phyloP scores from a whole-genome alignment of 1,140 invertebrate species.

The Thaumatotibia leucotreta region DNA sequence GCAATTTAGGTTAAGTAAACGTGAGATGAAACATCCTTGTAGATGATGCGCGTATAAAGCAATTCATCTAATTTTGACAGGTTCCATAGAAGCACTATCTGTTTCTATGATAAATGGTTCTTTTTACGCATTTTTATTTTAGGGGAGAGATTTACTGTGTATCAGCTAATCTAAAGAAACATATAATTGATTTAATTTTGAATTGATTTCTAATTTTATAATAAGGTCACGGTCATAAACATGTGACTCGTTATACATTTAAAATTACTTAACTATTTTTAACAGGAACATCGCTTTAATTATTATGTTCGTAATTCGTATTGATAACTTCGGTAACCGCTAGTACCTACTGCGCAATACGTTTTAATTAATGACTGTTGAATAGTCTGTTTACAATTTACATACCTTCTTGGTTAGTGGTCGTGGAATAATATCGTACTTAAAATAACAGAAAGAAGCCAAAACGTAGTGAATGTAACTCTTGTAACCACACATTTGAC shows the following conservation, averaged over 20 bases:
- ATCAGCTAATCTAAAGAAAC: neutral
- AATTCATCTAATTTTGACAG: slow-evolving; percentile 1
- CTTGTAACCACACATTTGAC: no score
- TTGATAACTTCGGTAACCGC: neutral
- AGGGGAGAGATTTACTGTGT: neutral
- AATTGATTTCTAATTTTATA: neutral
- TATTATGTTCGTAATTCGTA: no score
- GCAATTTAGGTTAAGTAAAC: neutral
- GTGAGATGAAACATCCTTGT: neutral
- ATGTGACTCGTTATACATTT: neutral
- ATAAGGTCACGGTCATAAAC: neutral
- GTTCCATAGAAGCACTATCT: neutral
- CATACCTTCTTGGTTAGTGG: neutral
- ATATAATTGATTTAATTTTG: neutral
- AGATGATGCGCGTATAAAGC: neutral
- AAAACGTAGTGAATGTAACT: no score
- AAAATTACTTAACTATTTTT: neutral
- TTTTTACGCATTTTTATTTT: neutral
- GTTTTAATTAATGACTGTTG: slow-evolving; percentile 5
- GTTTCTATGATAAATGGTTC: neutral
- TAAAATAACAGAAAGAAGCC: neutral
- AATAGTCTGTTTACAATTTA: neutral
- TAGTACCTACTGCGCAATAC: neutral
- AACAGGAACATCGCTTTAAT: neutral
- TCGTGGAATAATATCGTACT: neutral